Conservation (phyloP, 2,797 vertebrate species). For the Threskiornis aethiopicus region DNA sequence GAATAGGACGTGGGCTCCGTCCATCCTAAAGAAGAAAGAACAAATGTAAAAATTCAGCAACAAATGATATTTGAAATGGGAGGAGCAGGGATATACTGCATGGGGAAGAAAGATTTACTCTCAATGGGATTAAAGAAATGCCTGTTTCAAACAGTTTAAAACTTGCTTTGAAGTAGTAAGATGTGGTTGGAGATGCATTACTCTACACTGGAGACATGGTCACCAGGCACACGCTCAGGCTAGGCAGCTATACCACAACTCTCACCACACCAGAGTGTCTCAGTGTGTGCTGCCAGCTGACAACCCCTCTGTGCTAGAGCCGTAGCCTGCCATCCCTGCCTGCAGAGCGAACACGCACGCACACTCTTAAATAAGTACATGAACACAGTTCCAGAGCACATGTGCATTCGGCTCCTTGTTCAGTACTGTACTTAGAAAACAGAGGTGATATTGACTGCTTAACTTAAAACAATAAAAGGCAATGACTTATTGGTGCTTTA, state of each 20-base stretch:
- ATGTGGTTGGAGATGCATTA: neutral
- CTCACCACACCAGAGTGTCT: neutral
- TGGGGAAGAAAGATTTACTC: neutral
- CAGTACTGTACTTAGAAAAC: rapidly evolving
- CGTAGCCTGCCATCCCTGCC: neutral
- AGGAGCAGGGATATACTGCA: rapidly evolving
- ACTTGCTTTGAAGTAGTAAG: neutral
- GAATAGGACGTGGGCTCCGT: slow-evolving; percentile 72
- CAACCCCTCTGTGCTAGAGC: too few species aligned
- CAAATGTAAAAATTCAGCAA: neutral
- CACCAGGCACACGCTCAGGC: neutral
- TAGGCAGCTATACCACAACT: neutral
- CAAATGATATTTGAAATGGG: rapidly evolving
- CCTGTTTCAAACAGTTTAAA: neutral
- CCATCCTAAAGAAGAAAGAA: slow-evolving; percentile 74
- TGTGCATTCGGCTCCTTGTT: rapidly evolving
- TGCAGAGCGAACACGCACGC: rapidly evolving
- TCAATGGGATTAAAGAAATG: neutral
- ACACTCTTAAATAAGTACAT: neutral
- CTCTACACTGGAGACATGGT: rapidly evolving
- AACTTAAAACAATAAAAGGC: neutral
- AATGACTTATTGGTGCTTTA: neutral
- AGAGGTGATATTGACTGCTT: rapidly evolving
- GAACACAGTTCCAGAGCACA: rapidly evolving
- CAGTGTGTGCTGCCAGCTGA: rapidly evolving